A percentile compares a stretch with the other conserved stretches of the same genome.
These are phyloP conservation scores for Carcina quercana DNA, from an alignment of 2,888 invertebrate genomes.

Conservation along the genomic window DNA sequence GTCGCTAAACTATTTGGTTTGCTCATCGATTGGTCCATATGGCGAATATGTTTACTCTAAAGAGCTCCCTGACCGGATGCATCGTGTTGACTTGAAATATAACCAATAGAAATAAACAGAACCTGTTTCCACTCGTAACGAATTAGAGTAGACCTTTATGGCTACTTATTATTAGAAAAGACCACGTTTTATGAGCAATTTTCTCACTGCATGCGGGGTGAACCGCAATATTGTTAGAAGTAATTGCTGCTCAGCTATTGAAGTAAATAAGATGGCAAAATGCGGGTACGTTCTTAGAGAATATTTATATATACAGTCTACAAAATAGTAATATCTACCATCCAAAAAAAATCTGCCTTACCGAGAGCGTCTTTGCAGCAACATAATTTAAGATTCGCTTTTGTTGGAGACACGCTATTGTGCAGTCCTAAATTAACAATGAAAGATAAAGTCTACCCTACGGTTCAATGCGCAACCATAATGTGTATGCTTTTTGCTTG, in stretches of 20 bases:
- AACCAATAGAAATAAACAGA: conserved; percentile 23
- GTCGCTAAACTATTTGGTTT: conserved; percentile 44
- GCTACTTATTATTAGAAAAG: conserved; percentile 52
- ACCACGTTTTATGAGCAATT: conserved; percentile 58
- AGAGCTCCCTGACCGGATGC: conserved; percentile 47
- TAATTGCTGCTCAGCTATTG: conserved; percentile 55
- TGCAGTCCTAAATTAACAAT: conserved; percentile 55
- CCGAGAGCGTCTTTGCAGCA: conserved; percentile 32
- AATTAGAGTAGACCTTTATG: conserved; percentile 34
- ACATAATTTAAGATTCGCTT: conserved; percentile 55
- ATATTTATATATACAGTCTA: conserved; percentile 29
- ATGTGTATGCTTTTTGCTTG: conserved; percentile 65
- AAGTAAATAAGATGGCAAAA: conserved; percentile 43
- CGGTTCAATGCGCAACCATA: conserved; percentile 64
- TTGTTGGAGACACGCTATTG: conserved; percentile 55
- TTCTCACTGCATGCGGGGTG: conserved; percentile 58
- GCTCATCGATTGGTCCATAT: conserved; percentile 44
- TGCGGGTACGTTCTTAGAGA: conserved; percentile 45
- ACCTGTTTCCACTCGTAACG: conserved; percentile 44
- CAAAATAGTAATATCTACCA: conserved; percentile 26
- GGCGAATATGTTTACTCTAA: conserved; percentile 26
- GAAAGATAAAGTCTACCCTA: conserved; percentile 59
- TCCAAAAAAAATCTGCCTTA: conserved; percentile 39
- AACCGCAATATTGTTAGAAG: conserved; percentile 64
- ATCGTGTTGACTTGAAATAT: conserved; percentile 25